Conservation (phyloP, 2,113 vertebrate genomes). For the Columba janthina region DNA sequence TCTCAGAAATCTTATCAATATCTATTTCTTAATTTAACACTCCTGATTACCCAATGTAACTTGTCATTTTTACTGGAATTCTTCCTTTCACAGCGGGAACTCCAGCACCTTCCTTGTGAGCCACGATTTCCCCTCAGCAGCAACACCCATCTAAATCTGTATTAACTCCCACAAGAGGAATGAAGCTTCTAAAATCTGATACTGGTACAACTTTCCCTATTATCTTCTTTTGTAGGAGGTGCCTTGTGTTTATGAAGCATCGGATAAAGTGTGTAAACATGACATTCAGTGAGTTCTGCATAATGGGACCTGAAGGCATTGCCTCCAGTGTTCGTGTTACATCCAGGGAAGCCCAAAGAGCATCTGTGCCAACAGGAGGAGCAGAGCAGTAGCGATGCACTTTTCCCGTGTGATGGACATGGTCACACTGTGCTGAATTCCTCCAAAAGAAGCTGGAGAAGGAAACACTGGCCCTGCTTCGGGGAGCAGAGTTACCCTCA, state of each 20-base stretch:
- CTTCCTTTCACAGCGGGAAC: neutral
- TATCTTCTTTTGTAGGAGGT: neutral
- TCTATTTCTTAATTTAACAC: neutral
- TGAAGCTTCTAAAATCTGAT: neutral
- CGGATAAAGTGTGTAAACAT: neutral
- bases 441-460: no score
- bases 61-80: neutral
- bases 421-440: no score
- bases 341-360: neutral
- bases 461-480: neutral
- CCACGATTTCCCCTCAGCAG: neutral
- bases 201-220: neutral
- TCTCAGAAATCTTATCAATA: neutral
- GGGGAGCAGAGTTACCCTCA: neutral
- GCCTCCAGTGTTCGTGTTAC: neutral
- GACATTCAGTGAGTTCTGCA: neutral
- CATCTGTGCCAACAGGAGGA: neutral
- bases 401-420: no score
- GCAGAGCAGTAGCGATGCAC: rapidly evolving
- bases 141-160: neutral
- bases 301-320: neutral
- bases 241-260: neutral
- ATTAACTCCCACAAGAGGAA: neutral
- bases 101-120: neutral
- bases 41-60: no score